phyloP scores from a whole-genome alignment of 1,140 invertebrate genomes.

The Globodera ellingtonae region DNA sequence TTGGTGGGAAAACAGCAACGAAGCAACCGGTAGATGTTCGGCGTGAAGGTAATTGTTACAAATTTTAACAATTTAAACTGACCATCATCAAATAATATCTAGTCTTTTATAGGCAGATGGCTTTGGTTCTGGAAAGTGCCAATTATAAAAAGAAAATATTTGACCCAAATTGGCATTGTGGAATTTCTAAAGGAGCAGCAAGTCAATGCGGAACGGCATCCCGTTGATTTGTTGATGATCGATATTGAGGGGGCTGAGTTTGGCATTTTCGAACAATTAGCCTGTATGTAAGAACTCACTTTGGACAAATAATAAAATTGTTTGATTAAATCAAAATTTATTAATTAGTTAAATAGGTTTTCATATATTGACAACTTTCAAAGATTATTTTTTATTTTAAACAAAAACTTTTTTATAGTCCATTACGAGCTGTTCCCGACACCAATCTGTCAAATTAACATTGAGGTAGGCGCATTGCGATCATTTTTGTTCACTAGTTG shows the following conservation, averaged over 20 bases:
- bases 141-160: not conserved
- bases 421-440: conserved; percentile 9
- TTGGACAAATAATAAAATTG: not conserved
- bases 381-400: conserved; percentile 3
- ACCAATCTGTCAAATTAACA: conserved; percentile 27
- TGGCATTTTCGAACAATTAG: conserved; percentile 27
- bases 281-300: not conserved
- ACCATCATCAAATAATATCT: not conserved
- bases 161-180: conserved; percentile 23
- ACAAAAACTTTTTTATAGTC: conserved; percentile 10
- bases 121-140: not conserved
- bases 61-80: not conserved
- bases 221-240: conserved; percentile 26
- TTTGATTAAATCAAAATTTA: not conserved
- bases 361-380: not conserved
- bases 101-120: not conserved
- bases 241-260: conserved; percentile 29
- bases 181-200: conserved; percentile 2
- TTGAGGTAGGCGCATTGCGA: not conserved
- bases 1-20: conserved; percentile 8
- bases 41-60: not conserved
- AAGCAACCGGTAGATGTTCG: not conserved
- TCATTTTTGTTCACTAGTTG: not conserved
- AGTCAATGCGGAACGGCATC: not conserved
- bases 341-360: not conserved